phyloP scores from a whole-genome alignment of 2,113 vertebrate species.

The Onychostoma macrolepis region DNA sequence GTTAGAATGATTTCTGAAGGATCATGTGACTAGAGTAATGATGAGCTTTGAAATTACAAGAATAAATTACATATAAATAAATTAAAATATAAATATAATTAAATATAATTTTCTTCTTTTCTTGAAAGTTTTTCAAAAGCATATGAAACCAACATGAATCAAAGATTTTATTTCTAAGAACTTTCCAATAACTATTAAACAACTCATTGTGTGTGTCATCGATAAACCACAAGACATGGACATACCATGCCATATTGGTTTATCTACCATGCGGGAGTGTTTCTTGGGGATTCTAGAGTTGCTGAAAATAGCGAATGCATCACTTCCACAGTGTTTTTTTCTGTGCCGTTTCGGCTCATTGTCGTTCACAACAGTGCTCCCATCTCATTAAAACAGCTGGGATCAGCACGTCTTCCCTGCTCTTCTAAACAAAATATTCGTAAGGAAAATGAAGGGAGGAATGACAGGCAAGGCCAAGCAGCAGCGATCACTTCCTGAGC shows the following conservation, averaged over 20 bases:
- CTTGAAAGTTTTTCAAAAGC: not conserved
- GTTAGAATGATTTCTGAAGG: too few species aligned
- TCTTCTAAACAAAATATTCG: slow-evolving; percentile 24
- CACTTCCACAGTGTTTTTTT: slow-evolving; percentile 7
- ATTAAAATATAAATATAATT: not conserved
- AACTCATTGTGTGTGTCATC: not conserved
- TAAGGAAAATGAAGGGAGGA: slow-evolving; percentile 37
- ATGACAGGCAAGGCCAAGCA: slow-evolving; percentile 8
- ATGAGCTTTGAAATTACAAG: not conserved
- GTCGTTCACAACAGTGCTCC: slow-evolving; percentile 11
- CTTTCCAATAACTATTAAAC: not conserved
- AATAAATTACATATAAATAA: not conserved
- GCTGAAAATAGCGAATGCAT: slow-evolving; percentile 1
- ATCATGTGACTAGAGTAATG: too few species aligned
- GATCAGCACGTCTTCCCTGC: slow-evolving; percentile 18
- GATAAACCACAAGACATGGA: not conserved
- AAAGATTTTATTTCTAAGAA: not conserved
- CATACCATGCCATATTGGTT: not conserved
- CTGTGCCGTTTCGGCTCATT: slow-evolving; percentile 7
- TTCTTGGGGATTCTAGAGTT: not conserved
- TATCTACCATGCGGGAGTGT: not conserved
- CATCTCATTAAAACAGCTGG: slow-evolving; percentile 32
- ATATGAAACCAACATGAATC: not conserved
- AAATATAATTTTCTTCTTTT: not conserved
- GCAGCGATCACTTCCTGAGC: not conserved